Conservation (phyloP, 30 jellyfish, hydroid and myxozoan genomes). For the Phacellophora camtschatica region DNA sequence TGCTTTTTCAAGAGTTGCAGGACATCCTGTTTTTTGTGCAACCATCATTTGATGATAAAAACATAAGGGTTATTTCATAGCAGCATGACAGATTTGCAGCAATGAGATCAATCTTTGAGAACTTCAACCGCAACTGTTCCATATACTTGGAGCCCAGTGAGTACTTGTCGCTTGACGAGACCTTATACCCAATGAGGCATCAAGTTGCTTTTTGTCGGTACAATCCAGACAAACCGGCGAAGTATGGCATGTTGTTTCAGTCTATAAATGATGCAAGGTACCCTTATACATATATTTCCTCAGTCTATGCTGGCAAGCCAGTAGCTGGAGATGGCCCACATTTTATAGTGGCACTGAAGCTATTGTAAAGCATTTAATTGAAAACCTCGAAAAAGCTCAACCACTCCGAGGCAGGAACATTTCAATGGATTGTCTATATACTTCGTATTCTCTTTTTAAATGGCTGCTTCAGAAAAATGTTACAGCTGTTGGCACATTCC, state of each 20-base stretch:
- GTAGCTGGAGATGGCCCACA: slow-evolving; percentile 35
- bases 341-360: slow-evolving; percentile 24
- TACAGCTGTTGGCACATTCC: slow-evolving; percentile 43
- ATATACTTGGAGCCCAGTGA: background rate
- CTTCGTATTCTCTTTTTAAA: background rate
- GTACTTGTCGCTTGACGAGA: slow-evolving; percentile 4
- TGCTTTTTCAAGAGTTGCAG: background rate
- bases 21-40: background rate
- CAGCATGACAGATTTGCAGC: background rate
- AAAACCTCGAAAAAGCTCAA: background rate
- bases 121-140: background rate
- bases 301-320: slow-evolving; percentile 47
- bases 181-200: slow-evolving; percentile 43
- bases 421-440: slow-evolving; percentile 37
- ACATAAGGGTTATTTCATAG: background rate
- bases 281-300: slow-evolving; percentile 1
- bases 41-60: background rate
- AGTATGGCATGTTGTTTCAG: slow-evolving; percentile 44
- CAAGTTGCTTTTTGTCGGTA: slow-evolving; percentile 39
- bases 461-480: slow-evolving; percentile 39
- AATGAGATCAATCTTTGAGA: background rate
- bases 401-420: slow-evolving; percentile 8
- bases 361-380: background rate
- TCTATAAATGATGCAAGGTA: slow-evolving; percentile 41
- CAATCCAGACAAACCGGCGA: slow-evolving; percentile 48